phyloP scores from a whole-genome alignment of 2,113 vertebrate genomes.

The Tiliqua scincoides region DNA sequence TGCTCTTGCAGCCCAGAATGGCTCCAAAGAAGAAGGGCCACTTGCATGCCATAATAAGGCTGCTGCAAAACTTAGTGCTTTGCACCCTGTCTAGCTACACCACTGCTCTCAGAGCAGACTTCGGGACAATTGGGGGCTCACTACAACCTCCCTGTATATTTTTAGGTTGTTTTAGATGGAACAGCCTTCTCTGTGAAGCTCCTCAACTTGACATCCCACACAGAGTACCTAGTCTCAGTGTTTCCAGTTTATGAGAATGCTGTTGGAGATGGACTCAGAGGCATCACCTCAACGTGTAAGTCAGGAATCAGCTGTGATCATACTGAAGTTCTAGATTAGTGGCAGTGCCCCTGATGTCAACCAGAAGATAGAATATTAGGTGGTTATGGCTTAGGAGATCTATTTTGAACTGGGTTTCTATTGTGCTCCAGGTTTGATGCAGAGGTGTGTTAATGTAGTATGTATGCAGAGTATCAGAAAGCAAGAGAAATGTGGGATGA shows the following conservation, averaged over 20 bases:
- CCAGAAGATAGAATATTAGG: too few relatives aligned
- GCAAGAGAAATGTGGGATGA: too few relatives aligned
- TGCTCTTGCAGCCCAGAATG: too few relatives aligned
- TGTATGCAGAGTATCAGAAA: not conserved
- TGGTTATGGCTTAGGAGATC: not conserved
- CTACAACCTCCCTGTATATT: conserved; percentile 12
- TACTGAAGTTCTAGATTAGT: too few relatives aligned
- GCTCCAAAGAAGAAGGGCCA: too few relatives aligned
- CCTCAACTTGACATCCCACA: conserved; percentile 83
- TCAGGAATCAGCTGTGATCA: conserved; percentile 13
- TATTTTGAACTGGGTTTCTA: not conserved
- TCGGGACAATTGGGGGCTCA: not conserved
- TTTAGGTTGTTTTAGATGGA: conserved; percentile 84
- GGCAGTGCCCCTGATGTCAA: not conserved
- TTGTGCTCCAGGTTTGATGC: not conserved
- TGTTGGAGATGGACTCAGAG: conserved; percentile 80
- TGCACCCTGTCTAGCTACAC: too few relatives aligned
- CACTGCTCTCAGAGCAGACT: fast-evolving
- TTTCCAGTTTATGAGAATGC: conserved; percentile 79
- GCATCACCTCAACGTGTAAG: conserved; percentile 87
- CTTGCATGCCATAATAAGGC: too few relatives aligned
- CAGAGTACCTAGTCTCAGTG: conserved; percentile 87
- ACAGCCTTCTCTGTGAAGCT: conserved; percentile 74
- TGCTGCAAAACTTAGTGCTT: too few relatives aligned
- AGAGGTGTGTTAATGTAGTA: not conserved